These are phyloP conservation scores for Zelleria hepariella DNA, from an alignment of 2,888 invertebrate species.

Conservation along the genomic window DNA sequence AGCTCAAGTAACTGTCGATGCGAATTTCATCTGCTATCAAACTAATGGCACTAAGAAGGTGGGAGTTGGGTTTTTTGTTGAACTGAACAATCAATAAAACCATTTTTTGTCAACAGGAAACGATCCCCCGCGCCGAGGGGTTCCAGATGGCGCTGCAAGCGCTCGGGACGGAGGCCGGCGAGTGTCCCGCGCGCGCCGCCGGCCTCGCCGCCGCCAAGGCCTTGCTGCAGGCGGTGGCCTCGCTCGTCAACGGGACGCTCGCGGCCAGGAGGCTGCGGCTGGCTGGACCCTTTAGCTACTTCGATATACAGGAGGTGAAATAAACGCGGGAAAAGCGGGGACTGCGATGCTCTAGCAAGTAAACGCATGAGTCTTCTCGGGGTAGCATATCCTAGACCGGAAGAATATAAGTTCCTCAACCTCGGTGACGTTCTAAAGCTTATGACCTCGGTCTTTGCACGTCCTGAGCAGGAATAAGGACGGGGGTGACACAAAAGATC, in stretches of 20 bases:
- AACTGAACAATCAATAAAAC: no score
- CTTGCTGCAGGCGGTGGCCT: constrained; percentile 79
- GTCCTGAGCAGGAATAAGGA: no score
- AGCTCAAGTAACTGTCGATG: no score
- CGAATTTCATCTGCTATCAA: no score
- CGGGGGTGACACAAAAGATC: no score
- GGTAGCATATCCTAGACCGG: constrained; percentile 85
- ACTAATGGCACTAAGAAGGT: no score
- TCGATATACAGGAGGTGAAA: constrained; percentile 84
- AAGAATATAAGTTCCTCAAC: no score
- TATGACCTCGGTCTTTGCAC: no score
- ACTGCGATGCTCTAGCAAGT: constrained; percentile 73
- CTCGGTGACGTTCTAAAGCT: no score
- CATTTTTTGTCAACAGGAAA: no score
- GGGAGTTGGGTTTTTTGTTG: no score
- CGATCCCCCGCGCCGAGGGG: constrained; percentile 37
- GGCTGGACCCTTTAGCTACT: constrained; percentile 91
- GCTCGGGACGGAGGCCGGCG: constrained; percentile 28
- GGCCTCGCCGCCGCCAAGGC: constrained; percentile 80
- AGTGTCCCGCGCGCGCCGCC: constrained; percentile 25
- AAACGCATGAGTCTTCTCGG: no score
- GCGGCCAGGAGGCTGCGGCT: constrained; percentile 51
- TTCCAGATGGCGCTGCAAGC: constrained; percentile 57
- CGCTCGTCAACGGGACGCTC: constrained; percentile 83
- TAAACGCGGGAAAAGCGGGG: constrained; percentile 82